Percentiles rank a stretch among this genome's conserved stretches.
phyloP scores from a whole-genome alignment of 2,888 invertebrate species.

The Germaria angustata region DNA sequence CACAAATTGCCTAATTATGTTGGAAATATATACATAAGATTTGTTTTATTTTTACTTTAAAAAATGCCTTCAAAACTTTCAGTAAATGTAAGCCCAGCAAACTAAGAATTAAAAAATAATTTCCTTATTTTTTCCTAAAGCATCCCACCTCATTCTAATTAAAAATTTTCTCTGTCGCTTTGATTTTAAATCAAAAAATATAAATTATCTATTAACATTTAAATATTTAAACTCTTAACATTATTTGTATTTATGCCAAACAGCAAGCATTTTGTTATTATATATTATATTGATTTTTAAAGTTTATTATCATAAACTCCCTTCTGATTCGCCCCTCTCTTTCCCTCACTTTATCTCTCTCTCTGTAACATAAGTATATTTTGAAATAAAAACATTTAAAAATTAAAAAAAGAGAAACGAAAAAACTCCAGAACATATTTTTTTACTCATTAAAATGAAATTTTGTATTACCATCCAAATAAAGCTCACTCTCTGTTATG shows the following conservation, averaged over 20 bases:
- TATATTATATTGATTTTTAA: conserved; percentile 8
- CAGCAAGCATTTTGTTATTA: conserved; percentile 48
- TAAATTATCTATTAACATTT: no score
- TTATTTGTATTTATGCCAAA: conserved; percentile 1
- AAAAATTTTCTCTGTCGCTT: conserved; percentile 2
- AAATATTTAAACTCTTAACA: neutral
- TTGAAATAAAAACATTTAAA: neutral
- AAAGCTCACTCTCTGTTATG: conserved; percentile 62
- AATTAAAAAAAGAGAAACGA: neutral
- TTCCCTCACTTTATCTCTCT: conserved; percentile 25
- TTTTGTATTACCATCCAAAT: conserved; percentile 30
- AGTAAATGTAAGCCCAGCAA: conserved; percentile 8
- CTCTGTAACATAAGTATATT: neutral
- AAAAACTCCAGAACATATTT: conserved; percentile 20
- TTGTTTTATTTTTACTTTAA: conserved; percentile 23
- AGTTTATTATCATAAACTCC: conserved; percentile 5
- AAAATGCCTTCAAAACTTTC: conserved; percentile 18
- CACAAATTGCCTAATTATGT: conserved; percentile 45
- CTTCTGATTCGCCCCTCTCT: neutral
- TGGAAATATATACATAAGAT: conserved; percentile 41
- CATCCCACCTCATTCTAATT: conserved; percentile 11
- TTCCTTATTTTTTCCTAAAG: neutral
- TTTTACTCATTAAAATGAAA: conserved; percentile 16
- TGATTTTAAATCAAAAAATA: conserved; percentile 33
- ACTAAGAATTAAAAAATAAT: conserved; percentile 34